Evolutionary conservation across 2,113 vertebrate species (phyloP).

Genomic region (Thalassoma bifasciatum): DNA sequence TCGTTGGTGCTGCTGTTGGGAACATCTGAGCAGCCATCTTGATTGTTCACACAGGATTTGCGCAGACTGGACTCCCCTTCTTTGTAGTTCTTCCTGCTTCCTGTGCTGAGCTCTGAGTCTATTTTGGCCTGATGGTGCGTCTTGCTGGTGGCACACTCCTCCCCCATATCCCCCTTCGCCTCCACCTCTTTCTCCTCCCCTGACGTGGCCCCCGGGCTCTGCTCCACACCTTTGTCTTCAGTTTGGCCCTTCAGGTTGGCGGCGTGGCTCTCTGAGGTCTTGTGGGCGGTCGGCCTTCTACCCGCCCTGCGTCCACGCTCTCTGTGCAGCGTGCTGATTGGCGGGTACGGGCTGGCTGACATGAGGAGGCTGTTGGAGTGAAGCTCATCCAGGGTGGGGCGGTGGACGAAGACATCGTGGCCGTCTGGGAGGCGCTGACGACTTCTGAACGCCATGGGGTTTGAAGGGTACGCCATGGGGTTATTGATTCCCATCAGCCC

Average conservation of each 20-base stretch:
- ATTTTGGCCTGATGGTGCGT: constrained; percentile 81
- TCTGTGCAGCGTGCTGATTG: constrained; percentile 86
- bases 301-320: constrained; percentile 87
- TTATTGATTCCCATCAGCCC: constrained; percentile 86
- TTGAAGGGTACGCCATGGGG: constrained; percentile 86
- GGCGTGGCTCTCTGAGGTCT: constrained; percentile 77
- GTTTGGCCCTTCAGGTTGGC: constrained; percentile 80
- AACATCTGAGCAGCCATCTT: constrained; percentile 78
- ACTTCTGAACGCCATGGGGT: constrained; percentile 85
- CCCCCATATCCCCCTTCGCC: constrained; percentile 83
- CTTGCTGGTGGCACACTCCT: constrained; percentile 74
- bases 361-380: constrained; percentile 87
- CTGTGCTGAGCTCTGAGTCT: constrained; percentile 73
- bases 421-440: constrained; percentile 86
- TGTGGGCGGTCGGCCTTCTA: constrained; percentile 85
- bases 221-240: constrained; percentile 83
- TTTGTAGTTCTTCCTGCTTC: constrained; percentile 79
- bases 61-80: constrained; percentile 80
- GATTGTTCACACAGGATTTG: constrained; percentile 78
- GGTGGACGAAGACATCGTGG: constrained; percentile 88
- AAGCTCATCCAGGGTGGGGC: constrained; percentile 85
- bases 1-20: constrained; percentile 75
- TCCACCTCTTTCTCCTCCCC: constrained; percentile 88
- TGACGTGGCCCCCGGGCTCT: constrained; percentile 72
- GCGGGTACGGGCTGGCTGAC: constrained; percentile 86